phyloP scores from a whole-genome alignment of 2,888 invertebrate species.

The Drosophila yooni region DNA sequence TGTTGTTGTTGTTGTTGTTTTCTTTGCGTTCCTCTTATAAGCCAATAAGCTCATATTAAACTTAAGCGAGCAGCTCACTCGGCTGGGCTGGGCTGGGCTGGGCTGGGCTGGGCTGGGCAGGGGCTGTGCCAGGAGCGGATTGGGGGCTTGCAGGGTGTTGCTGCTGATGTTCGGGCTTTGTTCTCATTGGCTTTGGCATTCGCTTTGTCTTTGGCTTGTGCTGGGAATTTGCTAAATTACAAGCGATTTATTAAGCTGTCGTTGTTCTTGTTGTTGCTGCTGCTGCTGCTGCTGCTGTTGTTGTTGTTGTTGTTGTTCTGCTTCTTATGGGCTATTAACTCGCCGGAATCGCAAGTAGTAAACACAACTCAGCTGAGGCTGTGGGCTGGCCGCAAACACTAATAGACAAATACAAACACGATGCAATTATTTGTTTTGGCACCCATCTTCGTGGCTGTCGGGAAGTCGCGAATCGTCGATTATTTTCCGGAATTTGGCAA shows the following conservation, averaged over 20 bases:
- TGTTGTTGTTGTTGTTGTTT: conserved; percentile 2
- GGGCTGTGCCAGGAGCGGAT: neutral
- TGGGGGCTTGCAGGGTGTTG: neutral
- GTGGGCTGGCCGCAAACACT: conserved; percentile 38
- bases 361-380: conserved; percentile 11
- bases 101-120: neutral
- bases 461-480: neutral
- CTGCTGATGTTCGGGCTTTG: neutral
- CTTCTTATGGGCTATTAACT: conserved; percentile 64
- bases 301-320: conserved; percentile 9
- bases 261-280: conserved; percentile 17
- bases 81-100: neutral
- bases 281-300: conserved; percentile 22
- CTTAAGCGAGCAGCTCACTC: conserved; percentile 51
- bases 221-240: conserved; percentile 59
- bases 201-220: conserved; percentile 49
- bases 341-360: conserved; percentile 60
- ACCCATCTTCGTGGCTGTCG: neutral
- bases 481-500: neutral
- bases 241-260: conserved; percentile 56
- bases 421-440: conserved; percentile 69
- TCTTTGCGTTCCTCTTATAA: conserved; percentile 40
- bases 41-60: conserved; percentile 77
- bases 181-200: conserved; percentile 41
- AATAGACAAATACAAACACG: conserved; percentile 66